A percentile compares a stretch with the other conserved stretches of the same genome.
phyloP scores from a whole-genome alignment of 2,797 vertebrate species.

The Paguma larvata region DNA sequence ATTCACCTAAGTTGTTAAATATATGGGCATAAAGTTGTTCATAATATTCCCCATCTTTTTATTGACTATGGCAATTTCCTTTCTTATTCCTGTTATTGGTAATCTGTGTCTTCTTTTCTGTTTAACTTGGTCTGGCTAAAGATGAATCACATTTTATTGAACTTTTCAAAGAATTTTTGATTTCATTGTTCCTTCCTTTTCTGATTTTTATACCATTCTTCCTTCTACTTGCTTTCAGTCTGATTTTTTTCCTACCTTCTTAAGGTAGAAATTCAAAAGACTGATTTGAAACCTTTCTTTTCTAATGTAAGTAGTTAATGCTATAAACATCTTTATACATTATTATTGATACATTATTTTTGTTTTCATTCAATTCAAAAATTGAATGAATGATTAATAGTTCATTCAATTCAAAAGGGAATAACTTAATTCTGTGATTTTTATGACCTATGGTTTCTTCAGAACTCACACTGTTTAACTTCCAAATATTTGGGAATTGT shows the following conservation, averaged over 20 bases:
- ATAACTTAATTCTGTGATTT: background rate
- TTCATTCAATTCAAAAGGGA: conserved; percentile 26
- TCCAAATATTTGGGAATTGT: conserved; percentile 12
- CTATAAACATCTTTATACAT: background rate
- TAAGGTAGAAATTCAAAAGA: background rate
- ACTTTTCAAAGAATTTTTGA: background rate
- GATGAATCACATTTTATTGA: background rate
- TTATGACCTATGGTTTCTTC: background rate
- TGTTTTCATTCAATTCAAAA: background rate
- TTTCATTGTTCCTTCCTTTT: conserved; percentile 8
- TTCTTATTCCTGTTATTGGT: background rate
- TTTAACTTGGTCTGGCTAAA: background rate
- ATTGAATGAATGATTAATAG: background rate
- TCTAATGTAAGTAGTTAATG: background rate
- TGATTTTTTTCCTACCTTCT: conserved; percentile 25
- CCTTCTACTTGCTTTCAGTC: background rate
- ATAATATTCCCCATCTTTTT: background rate
- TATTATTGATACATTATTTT: background rate
- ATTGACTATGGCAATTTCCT: background rate
- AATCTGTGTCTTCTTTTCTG: background rate
- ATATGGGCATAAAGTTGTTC: background rate
- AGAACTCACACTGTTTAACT: background rate
- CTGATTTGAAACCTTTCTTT: background rate
- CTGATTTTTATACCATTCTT: background rate
- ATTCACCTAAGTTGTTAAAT: conserved; percentile 18